phyloP scores from a whole-genome alignment of 2,888 invertebrate species.

The Schizotus pectinicornis region DNA sequence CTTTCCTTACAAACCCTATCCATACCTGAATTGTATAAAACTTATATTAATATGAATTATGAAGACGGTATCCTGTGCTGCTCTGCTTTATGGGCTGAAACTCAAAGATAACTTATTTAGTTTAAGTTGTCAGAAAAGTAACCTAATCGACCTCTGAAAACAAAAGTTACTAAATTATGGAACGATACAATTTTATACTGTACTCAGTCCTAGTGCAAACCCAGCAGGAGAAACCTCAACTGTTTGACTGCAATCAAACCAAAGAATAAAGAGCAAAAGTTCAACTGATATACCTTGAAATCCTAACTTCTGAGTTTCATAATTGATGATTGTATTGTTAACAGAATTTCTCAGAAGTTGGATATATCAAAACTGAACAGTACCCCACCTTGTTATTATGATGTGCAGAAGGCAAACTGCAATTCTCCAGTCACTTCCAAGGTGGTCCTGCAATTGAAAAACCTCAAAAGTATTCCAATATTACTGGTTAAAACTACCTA shows the following conservation, averaged over 20 bases:
- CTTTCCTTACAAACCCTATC: conserved; percentile 24
- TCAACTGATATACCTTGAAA: conserved; percentile 13
- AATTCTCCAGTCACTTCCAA: conserved; percentile 32
- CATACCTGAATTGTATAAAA: background rate
- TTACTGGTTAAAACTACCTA: conserved; percentile 28
- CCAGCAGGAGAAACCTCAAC: conserved; percentile 26
- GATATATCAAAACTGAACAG: conserved; percentile 36
- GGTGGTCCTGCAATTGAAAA: conserved; percentile 47
- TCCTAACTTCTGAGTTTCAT: conserved; percentile 11
- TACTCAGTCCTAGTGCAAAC: conserved; percentile 39
- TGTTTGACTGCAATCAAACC: conserved; percentile 45
- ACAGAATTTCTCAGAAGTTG: conserved; percentile 35
- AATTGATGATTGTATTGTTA: conserved; percentile 2
- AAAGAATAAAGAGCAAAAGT: conserved; percentile 32
- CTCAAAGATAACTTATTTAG: conserved; percentile 39
- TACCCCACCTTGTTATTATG: conserved; percentile 46
- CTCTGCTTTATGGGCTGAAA: conserved; percentile 32
- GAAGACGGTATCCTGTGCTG: background rate
- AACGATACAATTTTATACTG: conserved; percentile 46
- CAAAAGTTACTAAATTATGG: conserved; percentile 32
- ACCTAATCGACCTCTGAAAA: conserved; percentile 21
- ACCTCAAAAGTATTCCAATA: conserved; percentile 31
- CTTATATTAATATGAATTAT: conserved; percentile 5
- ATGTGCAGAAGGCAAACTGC: conserved; percentile 36
- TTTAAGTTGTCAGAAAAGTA: conserved; percentile 20